phyloP scores from a whole-genome alignment of 1,140 invertebrate species.

The Dendroctonus ponderosae region DNA sequence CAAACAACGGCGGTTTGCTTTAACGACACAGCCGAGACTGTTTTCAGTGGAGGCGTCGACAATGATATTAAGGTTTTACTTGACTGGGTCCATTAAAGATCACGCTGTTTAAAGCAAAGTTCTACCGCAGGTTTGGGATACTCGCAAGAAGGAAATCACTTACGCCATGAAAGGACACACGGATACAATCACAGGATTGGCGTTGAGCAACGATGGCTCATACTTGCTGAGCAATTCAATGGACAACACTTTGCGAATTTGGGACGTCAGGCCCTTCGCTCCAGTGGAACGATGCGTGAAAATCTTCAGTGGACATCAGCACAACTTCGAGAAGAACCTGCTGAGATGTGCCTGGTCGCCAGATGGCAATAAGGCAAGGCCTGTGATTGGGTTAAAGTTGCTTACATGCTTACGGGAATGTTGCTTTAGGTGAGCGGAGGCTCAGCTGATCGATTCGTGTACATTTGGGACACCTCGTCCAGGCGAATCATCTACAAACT shows the following conservation, averaged over 20 bases:
- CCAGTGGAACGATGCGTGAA: constrained; percentile 92
- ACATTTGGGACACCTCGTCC: constrained; percentile 95
- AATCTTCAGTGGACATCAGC: constrained; percentile 79
- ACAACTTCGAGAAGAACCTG: constrained; percentile 97
- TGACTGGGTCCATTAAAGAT: not conserved
- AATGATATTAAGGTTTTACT: constrained; percentile 85
- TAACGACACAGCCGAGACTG: constrained; percentile 93
- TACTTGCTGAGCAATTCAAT: constrained; percentile 95
- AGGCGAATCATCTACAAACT: constrained; percentile 93
- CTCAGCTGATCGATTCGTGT: constrained; percentile 92
- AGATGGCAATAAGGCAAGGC: constrained; percentile 71
- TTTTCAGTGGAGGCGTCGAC: constrained; percentile 90
- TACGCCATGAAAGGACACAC: constrained; percentile 85
- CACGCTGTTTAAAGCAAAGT: not conserved
- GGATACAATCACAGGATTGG: constrained; percentile 92
- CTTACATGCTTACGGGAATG: not conserved
- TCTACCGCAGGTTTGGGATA: constrained; percentile 75
- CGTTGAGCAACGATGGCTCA: constrained; percentile 91
- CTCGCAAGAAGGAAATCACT: constrained; percentile 84
- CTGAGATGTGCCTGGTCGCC: constrained; percentile 86
- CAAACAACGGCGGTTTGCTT: constrained; percentile 90
- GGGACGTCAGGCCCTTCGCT: constrained; percentile 78
- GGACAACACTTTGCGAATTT: constrained; percentile 88
- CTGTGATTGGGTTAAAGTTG: not conserved
- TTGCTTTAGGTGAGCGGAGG: constrained; percentile 66